Percentiles rank a stretch among this genome's conserved stretches.
Evolutionary conservation across 2,113 vertebrate genomes (phyloP).

Genomic region (Trichechus manatus): DNA sequence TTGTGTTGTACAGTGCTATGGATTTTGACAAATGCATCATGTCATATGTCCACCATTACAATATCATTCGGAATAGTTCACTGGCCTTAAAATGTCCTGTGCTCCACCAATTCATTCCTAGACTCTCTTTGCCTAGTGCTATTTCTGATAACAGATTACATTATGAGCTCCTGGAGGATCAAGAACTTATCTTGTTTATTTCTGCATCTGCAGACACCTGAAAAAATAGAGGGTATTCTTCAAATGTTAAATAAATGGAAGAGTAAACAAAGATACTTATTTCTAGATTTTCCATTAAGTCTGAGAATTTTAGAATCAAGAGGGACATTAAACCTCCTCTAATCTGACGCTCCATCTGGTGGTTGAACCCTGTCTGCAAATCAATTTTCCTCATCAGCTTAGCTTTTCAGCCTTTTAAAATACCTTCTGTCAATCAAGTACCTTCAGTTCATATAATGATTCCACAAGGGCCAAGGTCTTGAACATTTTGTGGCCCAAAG

Average conservation of each 20-base stretch:
- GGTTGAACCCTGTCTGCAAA: background rate
- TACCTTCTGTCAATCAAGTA: background rate
- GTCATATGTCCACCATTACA: background rate
- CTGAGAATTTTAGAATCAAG: background rate
- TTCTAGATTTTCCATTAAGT: background rate
- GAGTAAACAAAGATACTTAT: constrained; percentile 10
- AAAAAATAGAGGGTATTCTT: background rate
- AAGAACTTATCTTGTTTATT: background rate
- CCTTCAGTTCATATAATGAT: background rate
- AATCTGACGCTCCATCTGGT: background rate
- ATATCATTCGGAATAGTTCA: background rate
- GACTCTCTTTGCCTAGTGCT: background rate
- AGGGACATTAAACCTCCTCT: background rate
- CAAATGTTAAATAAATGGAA: background rate
- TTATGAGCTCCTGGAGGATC: background rate
- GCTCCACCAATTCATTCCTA: background rate
- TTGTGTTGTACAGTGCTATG: background rate
- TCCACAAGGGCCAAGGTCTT: background rate
- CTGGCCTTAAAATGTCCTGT: background rate
- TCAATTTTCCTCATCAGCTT: background rate
- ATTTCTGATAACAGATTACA: background rate
- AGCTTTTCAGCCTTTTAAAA: background rate
- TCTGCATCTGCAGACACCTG: background rate
- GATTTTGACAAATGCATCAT: background rate
- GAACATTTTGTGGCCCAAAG: background rate